Percentiles rank a stretch among this genome's conserved stretches.
phyloP scores from a whole-genome alignment of 1,140 invertebrate genomes.

The Bradysia coprophila region DNA sequence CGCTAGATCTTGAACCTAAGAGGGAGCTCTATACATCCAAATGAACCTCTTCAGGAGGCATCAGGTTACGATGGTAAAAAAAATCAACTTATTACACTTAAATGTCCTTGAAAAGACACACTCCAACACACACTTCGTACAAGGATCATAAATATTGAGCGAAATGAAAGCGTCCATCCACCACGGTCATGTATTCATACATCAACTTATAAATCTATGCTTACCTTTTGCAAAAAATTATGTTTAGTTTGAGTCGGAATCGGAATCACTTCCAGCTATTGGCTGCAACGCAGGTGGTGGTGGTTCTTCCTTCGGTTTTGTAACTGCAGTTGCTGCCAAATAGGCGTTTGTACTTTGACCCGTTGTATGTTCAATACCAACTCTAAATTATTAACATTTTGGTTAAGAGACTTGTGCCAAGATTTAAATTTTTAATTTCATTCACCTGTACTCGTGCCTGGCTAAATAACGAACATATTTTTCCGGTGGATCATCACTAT shows the following conservation, averaged over 20 bases:
- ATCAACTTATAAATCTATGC: no score
- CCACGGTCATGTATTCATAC: no score
- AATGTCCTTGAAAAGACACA: no score
- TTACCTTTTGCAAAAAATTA: no score
- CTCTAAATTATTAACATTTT: conserved; percentile 28
- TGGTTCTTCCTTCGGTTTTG: conserved; percentile 23
- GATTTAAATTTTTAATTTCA: conserved; percentile 5
- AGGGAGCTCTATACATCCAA: no score
- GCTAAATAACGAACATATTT: conserved; percentile 96
- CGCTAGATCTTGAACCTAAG: no score
- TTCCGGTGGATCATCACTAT: conserved; percentile 86
- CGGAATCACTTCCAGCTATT: conserved; percentile 33
- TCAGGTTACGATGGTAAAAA: no score
- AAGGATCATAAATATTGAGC: no score
- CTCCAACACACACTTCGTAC: no score
- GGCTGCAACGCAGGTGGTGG: conserved; percentile 23
- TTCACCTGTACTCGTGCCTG: conserved; percentile 85
- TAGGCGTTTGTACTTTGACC: conserved; percentile 58
- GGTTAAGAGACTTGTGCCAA: background rate
- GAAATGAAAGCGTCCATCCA: no score
- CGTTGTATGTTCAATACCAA: conserved; percentile 68
- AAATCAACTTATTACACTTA: no score
- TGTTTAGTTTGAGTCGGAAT: conserved; percentile 27
- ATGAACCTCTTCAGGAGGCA: no score
- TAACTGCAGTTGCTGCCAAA: conserved; percentile 40